Evolutionary conservation across 2,113 vertebrate genomes (phyloP), one percentile per base, ranked within the genome.

Genomic region (Pavo muticus): DNA sequence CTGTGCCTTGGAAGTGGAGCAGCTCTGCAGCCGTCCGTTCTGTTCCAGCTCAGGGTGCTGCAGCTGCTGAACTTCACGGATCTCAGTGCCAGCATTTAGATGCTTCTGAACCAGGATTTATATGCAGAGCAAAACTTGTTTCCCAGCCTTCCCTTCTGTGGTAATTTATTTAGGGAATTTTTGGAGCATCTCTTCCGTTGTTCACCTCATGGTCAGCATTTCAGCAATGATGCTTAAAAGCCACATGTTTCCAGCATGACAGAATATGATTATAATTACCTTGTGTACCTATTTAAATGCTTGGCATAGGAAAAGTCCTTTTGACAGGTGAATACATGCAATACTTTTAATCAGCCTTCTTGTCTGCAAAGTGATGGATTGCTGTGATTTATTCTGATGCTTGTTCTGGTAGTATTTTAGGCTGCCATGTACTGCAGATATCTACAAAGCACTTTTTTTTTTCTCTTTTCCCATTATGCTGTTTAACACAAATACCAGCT

Each of bases 291-390:
- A 4, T 93, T 95, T 69, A 80, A 67, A 20, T 68, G 70, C 64
- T 91, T 91, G 92, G 72, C 85, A 85, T 50, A 82, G 72, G 57
- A 86, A 69, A 77, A 74, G 69, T 25, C 74, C 75, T 52, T 91
- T 89, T 82, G 65, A 87, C 84, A 44, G 64, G 54, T 81, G 56
- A 93, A 47, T 81, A 18, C 37, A 27, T 39, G 54, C 32, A 42
- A 3, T 82, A 56, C 73, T 74, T 67, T 54, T 80, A 14, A 85
- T 95, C 90, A 93, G 40, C 64, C 96, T 83, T 71, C 84, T 73
- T 67, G 52, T 63, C 76, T 94, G 89, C 63, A 91, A 90, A 92
- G 84, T 60, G 39, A 0, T 35, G 50, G 88, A 37, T 83, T 17
- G 54, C 85, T 82, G 23, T 63, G 64, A 71, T 87, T 93, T 93